Evolutionary conservation across 2,797 vertebrate genomes (phyloP), one percentile per base, ranked within the genome.

Genomic region (Falco berigora): DNA sequence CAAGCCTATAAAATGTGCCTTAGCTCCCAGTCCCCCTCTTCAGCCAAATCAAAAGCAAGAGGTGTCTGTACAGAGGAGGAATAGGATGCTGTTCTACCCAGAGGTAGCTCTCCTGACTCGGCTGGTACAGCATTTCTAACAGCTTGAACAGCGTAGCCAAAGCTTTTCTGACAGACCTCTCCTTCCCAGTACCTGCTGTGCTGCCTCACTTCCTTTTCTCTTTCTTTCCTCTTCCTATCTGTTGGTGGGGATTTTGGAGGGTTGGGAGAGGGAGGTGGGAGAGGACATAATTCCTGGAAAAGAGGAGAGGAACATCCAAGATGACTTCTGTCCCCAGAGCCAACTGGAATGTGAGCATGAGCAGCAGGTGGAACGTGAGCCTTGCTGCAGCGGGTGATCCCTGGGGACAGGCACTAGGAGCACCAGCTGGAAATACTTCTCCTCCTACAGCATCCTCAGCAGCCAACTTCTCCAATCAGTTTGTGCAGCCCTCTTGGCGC

Each of bases 401-500:
- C 50, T 94, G 90, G 88, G 95, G 59, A 53, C 46, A 68, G 19
- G 36, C 5, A 0, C 72, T 56, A 56, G 96, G 61, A 53, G 30
- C 2, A 2, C 42, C 67, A 68, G 53, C 90, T 27, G 66, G 62
- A 44, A 92, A 97, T 2, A 5, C 75, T 66, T 96, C 96, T 14
- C 16, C 28, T 22, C 92, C 96, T 7, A 12, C 75, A 27, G 82
- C 92, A 67, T 47, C 91, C 55, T 58, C 88, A 32, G 76, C 94
- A 49, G 81, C 93, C 61, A 98, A 98, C 89, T 98, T 98, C 88
- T 98, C 98, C 91, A 99, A 99, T 88, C 99, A 98, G 97, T 99
- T 99, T 53, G 98, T 98, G 92, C 99, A 99, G 94, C 99, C 99
- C 12, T 97, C 98, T 66, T 99, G 99, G 99, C 98, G 99, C 96